Conservation (phyloP, 2,113 vertebrate genomes). For the Phylloscopus whistleri region DNA sequence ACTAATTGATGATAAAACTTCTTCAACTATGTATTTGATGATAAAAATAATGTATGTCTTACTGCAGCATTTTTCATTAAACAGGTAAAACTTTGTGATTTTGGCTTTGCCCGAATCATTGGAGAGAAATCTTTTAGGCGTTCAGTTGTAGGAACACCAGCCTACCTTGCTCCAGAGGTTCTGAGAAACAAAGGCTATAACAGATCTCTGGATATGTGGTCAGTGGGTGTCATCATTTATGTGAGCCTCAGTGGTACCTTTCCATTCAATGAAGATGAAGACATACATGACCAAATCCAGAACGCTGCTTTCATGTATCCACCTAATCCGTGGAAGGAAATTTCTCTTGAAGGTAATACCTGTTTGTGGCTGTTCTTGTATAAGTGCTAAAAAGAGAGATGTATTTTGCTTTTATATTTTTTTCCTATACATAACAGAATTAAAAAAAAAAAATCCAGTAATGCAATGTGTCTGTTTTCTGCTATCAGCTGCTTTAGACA, state of each 20-base stretch:
- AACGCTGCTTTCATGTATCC: constrained; percentile 99
- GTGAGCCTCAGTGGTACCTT: constrained; percentile 97
- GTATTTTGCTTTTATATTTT: neutral
- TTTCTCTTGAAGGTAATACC: constrained; percentile 87
- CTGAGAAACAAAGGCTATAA: constrained; percentile 97
- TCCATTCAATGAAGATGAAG: constrained; percentile 97
- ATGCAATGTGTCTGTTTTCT: neutral
- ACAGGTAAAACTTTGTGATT: constrained; percentile 98
- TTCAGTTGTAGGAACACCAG: constrained; percentile 95
- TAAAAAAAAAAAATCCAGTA: neutral
- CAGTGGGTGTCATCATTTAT: constrained; percentile 96
- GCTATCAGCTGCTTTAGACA: neutral
- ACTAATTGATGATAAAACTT: neutral
- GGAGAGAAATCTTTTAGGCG: constrained; percentile 96
- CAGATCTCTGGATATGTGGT: constrained; percentile 98
- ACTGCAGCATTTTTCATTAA: neutral
- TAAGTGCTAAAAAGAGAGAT: neutral
- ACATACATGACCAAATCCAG: constrained; percentile 98
- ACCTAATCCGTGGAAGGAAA: constrained; percentile 97
- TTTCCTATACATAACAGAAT: neutral
- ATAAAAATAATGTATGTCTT: neutral
- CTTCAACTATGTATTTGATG: neutral
- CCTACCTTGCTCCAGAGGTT: constrained; percentile 94
- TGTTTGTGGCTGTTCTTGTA: neutral
- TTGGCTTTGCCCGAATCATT: constrained; percentile 96